Evolutionary conservation across 2,113 vertebrate species (phyloP).

Genomic region (Macrotus californicus): DNA sequence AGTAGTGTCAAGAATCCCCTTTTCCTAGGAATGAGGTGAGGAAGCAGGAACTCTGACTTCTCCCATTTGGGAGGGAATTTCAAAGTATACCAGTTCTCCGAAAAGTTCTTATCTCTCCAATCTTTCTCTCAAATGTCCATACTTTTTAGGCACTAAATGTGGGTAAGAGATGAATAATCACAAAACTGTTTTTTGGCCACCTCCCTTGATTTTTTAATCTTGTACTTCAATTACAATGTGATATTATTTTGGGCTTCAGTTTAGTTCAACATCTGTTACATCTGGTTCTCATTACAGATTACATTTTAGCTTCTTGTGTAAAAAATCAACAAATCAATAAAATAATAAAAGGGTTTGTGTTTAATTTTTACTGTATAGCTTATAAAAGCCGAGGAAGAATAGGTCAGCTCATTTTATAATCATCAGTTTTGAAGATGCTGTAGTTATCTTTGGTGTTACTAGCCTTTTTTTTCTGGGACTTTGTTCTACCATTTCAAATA

Average conservation of each 20-base stretch:
- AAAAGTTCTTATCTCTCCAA: neutral
- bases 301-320: neutral
- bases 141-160: neutral
- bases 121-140: neutral
- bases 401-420: neutral
- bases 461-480: neutral
- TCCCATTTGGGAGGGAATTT: neutral
- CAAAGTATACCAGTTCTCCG: neutral
- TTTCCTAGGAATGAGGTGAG: neutral
- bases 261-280: neutral
- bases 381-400: neutral
- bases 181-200: neutral
- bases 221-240: neutral
- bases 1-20: neutral
- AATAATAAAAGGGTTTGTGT: neutral
- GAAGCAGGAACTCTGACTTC: neutral
- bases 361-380: slow-evolving; percentile 10
- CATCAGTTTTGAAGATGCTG: neutral
- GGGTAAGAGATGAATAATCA: neutral
- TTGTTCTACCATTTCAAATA: neutral
- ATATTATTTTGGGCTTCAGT: neutral
- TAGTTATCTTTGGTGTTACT: neutral
- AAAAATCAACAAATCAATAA: neutral
- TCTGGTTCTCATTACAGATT: neutral
- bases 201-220: neutral